A percentile compares a stretch with the other conserved stretches of the same genome.
These are phyloP conservation scores for Apodemus agrarius DNA, from an alignment of 2,797 vertebrate species.

Conservation along the genomic window DNA sequence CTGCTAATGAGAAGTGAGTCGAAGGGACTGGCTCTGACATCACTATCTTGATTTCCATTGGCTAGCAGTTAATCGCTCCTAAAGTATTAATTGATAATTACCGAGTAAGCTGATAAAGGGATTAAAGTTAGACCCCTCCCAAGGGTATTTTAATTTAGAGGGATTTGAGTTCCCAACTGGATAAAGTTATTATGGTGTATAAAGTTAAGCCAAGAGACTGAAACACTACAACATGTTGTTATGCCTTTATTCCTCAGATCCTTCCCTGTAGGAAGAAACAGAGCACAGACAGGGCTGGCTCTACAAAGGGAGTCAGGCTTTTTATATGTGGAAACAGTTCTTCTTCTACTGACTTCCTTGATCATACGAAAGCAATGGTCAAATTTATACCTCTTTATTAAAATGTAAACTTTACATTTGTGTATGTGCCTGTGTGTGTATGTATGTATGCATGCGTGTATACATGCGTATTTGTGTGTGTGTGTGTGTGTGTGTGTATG, in stretches of 20 bases:
- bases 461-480: rapidly evolving
- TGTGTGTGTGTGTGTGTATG: no score
- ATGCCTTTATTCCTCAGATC: not conserved
- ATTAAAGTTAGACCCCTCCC: slow-evolving; percentile 70
- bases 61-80: slow-evolving; percentile 48
- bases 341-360: not conserved
- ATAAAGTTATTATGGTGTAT: slow-evolving; percentile 53
- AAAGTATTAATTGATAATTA: slow-evolving; percentile 77
- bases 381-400: not conserved
- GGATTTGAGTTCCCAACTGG: slow-evolving; percentile 65
- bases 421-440: not conserved
- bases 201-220: not conserved
- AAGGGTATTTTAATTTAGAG: slow-evolving; percentile 71
- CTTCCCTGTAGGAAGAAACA: not conserved
- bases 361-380: not conserved
- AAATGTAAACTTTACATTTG: not conserved
- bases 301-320: not conserved
- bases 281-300: not conserved
- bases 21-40: not conserved
- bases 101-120: slow-evolving; percentile 67
- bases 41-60: slow-evolving; percentile 48
- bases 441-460: no score
- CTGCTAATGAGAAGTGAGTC: slow-evolving; percentile 16
- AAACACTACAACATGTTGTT: not conserved
- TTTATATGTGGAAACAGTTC: not conserved